Base-by-base conservation (phyloP, 2,888 invertebrate species). In the Synanthedon tipuliformis region DNA sequence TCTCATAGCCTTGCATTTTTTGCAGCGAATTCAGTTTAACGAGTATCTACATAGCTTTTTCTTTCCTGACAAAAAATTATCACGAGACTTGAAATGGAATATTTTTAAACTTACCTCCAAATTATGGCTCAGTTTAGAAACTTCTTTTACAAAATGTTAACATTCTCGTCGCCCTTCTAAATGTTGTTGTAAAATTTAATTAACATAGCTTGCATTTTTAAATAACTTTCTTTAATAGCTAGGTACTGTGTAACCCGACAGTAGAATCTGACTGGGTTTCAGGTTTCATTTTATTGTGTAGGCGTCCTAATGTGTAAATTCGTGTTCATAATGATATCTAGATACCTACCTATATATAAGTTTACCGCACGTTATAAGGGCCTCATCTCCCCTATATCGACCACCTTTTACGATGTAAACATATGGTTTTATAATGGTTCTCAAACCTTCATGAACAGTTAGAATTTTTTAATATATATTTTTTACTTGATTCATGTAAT, bases 381-480 rank as follows among this genome's bases (percentile, higher is more conserved):
- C 66, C 69, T 64, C 69, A 54, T 65, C 71, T 70, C 71, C 70
- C 68, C 61, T 34, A 34, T 67, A 68, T 72, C 73, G 65, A 69
- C 75, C 76, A 71, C 81, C 79, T 82, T 81, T 82, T 80, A 81
- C 81, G 81, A 81, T 78, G 75, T 77, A 76, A 80, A 80, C 77
- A 76, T 65, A 34, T 66, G 69, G 66, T 56, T 62, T 57, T 41
- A 50, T 60, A 56, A 50, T 1, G 76, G 15, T 58, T 68, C 62
- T 64, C 74, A 82, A 83, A 74, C 60, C 73, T 65, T 62, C 45
- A 49, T 12, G 12, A 49, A 49, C 18, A 49, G 3, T 49, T 15
- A 13, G 13, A 11, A 40, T 23, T 52, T 51, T 40, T 53, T 55
- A 15, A 12, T 8, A 49, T 15, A 34, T 34, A 34, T 34, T 34